Evolutionary conservation across 2,888 invertebrate species (phyloP).

Genomic region (Incurvaria masculella): DNA sequence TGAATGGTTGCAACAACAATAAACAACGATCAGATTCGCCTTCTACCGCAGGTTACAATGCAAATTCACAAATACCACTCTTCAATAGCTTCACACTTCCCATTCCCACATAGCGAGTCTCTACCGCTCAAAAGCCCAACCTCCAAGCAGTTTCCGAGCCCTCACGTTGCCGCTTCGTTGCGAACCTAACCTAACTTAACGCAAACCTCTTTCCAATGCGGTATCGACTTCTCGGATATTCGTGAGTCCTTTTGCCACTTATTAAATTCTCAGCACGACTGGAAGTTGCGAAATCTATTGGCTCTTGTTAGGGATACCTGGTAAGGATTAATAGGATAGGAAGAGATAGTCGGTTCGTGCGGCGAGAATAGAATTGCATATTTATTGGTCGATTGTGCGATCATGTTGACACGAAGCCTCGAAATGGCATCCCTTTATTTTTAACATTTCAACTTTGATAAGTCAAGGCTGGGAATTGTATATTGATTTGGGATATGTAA

Average conservation of each 20-base stretch:
- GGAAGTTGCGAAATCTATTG: constrained; percentile 27
- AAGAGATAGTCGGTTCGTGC: constrained; percentile 20
- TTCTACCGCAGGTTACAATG: constrained; percentile 32
- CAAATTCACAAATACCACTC: constrained; percentile 32
- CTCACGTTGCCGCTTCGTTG: not conserved
- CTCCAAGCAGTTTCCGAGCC: not conserved
- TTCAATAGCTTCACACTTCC: constrained; percentile 25
- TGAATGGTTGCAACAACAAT: no score
- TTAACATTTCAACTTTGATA: no score
- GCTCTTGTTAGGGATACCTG: constrained; percentile 22
- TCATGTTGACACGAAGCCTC: no score
- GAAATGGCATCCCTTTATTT: no score
- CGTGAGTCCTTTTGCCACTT: constrained; percentile 30
- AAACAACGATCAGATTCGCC: constrained; percentile 31
- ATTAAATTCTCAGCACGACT: constrained; percentile 40
- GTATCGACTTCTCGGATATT: constrained; percentile 9
- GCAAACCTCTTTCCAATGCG: not conserved
- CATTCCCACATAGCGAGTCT: constrained; percentile 3
- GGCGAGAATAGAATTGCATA: no score
- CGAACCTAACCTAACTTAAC: not conserved
- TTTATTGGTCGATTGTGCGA: no score
- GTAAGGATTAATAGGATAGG: constrained; percentile 27
- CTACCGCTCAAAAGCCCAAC: not conserved
- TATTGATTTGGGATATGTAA: no score
- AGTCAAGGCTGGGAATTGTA: no score